Evolutionary conservation across 2,113 vertebrate genomes (phyloP).

Genomic region (Oryzias javanicus): DNA sequence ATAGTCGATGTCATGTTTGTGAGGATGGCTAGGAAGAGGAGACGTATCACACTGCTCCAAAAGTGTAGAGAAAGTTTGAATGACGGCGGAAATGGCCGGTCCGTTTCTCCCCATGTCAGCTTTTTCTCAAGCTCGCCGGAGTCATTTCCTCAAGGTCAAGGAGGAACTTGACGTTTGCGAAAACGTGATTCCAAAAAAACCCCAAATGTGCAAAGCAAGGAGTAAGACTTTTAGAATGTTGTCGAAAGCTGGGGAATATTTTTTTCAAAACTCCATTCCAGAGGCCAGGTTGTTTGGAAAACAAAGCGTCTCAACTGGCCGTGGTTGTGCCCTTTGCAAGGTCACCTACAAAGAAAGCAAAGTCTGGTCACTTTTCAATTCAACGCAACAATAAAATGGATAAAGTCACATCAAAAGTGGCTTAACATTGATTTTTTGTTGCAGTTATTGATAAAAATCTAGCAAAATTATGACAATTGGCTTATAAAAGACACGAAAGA

Average conservation of each 20-base stretch:
- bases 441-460: background rate
- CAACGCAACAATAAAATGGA: background rate
- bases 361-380: slow-evolving; percentile 5
- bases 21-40: background rate
- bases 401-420: background rate
- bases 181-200: too few species aligned
- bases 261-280: background rate
- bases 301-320: background rate
- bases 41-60: background rate
- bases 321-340: slow-evolving; percentile 51
- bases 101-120: slow-evolving; percentile 44
- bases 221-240: too few species aligned
- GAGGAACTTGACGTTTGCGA: background rate
- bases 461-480: too few species aligned
- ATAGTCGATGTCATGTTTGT: slow-evolving; percentile 24
- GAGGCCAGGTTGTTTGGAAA: background rate
- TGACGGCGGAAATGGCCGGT: background rate
- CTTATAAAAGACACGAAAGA: slow-evolving; percentile 24
- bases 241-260: background rate
- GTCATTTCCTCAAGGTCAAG: slow-evolving; percentile 57
- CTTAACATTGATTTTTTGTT: background rate
- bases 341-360: slow-evolving; percentile 26
- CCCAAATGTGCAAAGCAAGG: too few species aligned
- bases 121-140: slow-evolving; percentile 16
- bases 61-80: background rate